phyloP scores from a whole-genome alignment of 2,888 invertebrate genomes.

The Galeruca laticollis region DNA sequence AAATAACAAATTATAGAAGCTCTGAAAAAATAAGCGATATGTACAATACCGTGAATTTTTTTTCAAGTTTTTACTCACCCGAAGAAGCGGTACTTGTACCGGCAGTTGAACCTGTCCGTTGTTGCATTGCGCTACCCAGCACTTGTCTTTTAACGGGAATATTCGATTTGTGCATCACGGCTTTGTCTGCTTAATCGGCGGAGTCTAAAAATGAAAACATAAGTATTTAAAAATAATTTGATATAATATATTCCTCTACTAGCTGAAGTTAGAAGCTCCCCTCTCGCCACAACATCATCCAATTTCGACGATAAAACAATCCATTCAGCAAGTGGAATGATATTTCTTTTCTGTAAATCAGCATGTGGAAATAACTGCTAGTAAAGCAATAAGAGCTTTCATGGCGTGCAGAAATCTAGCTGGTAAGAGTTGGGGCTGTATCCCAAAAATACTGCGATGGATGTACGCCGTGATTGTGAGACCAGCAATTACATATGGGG shows the following conservation, averaged over 20 bases:
- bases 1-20: slow-evolving; percentile 37
- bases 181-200: slow-evolving; percentile 68
- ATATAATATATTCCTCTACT: slow-evolving; percentile 52
- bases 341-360: slow-evolving; percentile 86
- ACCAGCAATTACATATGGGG: no score
- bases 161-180: slow-evolving; percentile 62
- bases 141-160: slow-evolving; percentile 64
- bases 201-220: slow-evolving; percentile 43
- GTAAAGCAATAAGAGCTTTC: no score
- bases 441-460: no score
- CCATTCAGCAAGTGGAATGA: slow-evolving; percentile 80
- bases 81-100: slow-evolving; percentile 51
- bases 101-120: slow-evolving; percentile 62
- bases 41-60: slow-evolving; percentile 27
- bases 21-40: slow-evolving; percentile 42
- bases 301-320: slow-evolving; percentile 83
- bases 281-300: slow-evolving; percentile 84
- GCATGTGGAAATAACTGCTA: no score
- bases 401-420: no score
- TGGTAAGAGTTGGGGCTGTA: no score
- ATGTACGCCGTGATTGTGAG: no score
- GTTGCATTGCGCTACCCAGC: slow-evolving; percentile 60
- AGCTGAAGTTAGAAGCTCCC: slow-evolving; percentile 80
- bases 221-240: slow-evolving; percentile 4
- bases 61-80: slow-evolving; percentile 48